Conservation (phyloP, 2,113 vertebrate genomes). For the Circaetus cinerascens region DNA sequence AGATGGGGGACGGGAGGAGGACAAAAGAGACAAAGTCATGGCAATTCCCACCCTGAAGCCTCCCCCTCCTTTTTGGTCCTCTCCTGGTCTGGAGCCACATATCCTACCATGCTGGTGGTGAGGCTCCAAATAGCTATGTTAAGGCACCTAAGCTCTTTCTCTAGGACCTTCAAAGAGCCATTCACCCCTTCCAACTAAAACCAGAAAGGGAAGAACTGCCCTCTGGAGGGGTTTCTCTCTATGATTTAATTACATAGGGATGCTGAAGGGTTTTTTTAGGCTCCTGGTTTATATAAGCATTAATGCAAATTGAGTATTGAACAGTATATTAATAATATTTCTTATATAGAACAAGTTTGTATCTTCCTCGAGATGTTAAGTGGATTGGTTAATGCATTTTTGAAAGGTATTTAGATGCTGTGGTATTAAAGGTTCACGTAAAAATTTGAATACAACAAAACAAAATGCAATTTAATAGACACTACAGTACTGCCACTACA, state of each 20-base stretch:
- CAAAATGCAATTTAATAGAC: background rate
- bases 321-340: background rate
- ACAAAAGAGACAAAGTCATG: background rate
- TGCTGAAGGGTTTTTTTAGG: background rate
- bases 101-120: background rate
- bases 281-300: background rate
- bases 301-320: background rate
- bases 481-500: background rate
- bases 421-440: background rate
- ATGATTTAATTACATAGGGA: background rate
- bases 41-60: background rate
- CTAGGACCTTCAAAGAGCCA: background rate
- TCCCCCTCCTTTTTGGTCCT: background rate
- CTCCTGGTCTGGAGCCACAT: background rate
- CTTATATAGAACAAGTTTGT: background rate
- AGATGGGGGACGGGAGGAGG: fast-evolving
- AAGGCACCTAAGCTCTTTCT: background rate
- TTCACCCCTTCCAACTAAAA: background rate
- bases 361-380: background rate
- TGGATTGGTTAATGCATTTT: background rate
- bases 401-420: conserved; percentile 12
- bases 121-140: background rate
- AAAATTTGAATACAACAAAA: background rate
- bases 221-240: background rate
- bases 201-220: background rate